Base-by-base conservation (phyloP, 2,888 invertebrate species). In the Peribatodes rhomboidaria region DNA sequence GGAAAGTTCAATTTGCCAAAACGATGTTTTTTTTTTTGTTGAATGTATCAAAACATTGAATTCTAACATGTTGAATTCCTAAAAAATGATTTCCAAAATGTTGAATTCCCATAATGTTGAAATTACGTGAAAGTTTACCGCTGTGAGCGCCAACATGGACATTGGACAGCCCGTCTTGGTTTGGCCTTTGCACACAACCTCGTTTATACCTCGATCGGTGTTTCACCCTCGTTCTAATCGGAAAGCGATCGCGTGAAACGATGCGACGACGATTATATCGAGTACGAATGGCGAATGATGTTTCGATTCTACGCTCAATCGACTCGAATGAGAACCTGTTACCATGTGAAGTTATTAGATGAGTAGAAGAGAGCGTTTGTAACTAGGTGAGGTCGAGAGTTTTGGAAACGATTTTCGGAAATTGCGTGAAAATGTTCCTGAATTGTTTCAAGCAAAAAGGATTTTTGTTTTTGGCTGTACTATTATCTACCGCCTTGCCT, bases 241-340 rank as follows among this genome's bases (percentile, higher is more conserved):
- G 60, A 62, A 62, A 62, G 65, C 60, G 63, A 68, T 68, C 65
- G 53, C 33, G 62, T 58, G 65, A 59, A 61, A 41, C 61, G 63
- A 63, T 64, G 59, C 58, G 47, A 61, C 46, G 27, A 18, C 37
- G 62, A 61, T 62, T 63, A 58, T 42, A 50, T 49, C 42, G 55
- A 35, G 44, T 35, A 50, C 54, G 60, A 62, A 61, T 42, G 52
- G 70, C 69, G 50, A 69, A 61, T 56, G 42, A 65, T 64, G 63
- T 68, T 65, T 55, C 64, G 52, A 57, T 55, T 66, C 55, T 46
- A 56, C 50, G 62, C 63, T 62, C 39, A 55, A 57, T 47, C 49
- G 59, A 16, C 52, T 67, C 52, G 42, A 63, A 65, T 42, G 46
- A 31, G 50, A 54, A 33, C 16, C 47, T 41, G 13, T 55, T 52